These are phyloP conservation scores for Struthidea cinerea DNA, from an alignment of 2,113 vertebrate genomes.

Conservation along the genomic window DNA sequence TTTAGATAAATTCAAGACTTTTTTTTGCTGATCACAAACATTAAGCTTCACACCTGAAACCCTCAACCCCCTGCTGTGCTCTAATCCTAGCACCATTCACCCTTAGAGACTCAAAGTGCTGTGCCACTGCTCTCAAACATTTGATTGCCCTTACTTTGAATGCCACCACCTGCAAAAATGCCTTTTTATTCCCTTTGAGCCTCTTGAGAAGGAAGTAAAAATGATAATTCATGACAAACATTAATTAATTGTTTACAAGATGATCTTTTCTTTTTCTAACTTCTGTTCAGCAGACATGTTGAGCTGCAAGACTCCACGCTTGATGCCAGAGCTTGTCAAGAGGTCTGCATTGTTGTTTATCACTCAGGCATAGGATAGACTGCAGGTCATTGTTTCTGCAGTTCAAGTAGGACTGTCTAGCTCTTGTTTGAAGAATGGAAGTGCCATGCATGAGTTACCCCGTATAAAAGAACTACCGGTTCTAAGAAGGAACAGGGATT, in stretches of 20 bases:
- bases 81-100: slow-evolving; percentile 91
- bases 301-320: slow-evolving; percentile 76
- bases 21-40: slow-evolving; percentile 85
- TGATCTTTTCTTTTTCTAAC: slow-evolving; percentile 84
- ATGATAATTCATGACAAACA: slow-evolving; percentile 89
- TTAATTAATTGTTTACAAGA: slow-evolving; percentile 90
- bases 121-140: slow-evolving; percentile 84
- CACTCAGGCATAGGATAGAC: slow-evolving; percentile 76
- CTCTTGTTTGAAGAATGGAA: slow-evolving; percentile 73
- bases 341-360: slow-evolving; percentile 79
- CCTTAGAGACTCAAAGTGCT: slow-evolving; percentile 82
- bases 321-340: slow-evolving; percentile 77
- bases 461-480: slow-evolving; percentile 74
- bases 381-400: slow-evolving; percentile 78
- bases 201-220: slow-evolving; percentile 87
- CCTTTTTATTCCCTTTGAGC: slow-evolving; percentile 87
- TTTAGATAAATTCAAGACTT: slow-evolving; percentile 88
- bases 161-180: slow-evolving; percentile 93
- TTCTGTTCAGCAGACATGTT: slow-evolving; percentile 79
- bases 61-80: slow-evolving; percentile 83
- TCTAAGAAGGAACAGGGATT: slow-evolving; percentile 70
- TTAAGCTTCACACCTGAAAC: slow-evolving; percentile 90
- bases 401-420: slow-evolving; percentile 80
- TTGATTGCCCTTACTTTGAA: slow-evolving; percentile 91
- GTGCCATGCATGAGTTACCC: slow-evolving; percentile 75